phyloP scores from a whole-genome alignment of 2,797 vertebrate genomes.

The Phrynocephalus forsythii region DNA sequence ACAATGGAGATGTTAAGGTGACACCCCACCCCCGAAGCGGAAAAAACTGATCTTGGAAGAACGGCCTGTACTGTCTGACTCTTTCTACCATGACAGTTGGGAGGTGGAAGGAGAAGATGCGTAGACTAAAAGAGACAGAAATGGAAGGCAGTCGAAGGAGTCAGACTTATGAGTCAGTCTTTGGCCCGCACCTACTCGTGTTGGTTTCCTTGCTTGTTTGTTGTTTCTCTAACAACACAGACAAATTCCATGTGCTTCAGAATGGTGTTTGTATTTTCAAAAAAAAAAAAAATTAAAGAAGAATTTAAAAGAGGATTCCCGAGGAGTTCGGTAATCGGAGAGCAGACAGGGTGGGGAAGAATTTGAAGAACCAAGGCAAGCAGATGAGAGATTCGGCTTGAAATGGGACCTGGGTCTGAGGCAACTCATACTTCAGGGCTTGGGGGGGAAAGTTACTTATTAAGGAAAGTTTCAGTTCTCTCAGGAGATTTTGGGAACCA shows the following conservation, averaged over 20 bases:
- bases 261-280: background rate
- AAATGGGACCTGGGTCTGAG: background rate
- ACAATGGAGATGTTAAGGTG: background rate
- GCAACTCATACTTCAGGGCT: background rate
- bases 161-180: constrained; percentile 19
- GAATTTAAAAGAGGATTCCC: constrained; percentile 32
- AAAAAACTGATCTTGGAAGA: background rate
- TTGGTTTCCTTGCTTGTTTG: constrained; percentile 1
- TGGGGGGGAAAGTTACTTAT: background rate
- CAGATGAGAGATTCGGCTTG: background rate
- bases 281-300: constrained; percentile 8
- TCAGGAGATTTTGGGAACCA: too few relatives aligned
- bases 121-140: background rate
- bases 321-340: constrained; percentile 19
- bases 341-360: background rate
- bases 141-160: background rate
- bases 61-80: constrained; percentile 22
- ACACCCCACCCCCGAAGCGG: background rate
- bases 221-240: constrained; percentile 20
- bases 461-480: too few relatives aligned
- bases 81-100: background rate
- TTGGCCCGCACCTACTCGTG: background rate
- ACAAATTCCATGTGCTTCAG: constrained; percentile 16
- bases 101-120: background rate
- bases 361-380: background rate